These are phyloP conservation scores for Sminthurides aquaticus DNA, from an alignment of 2,888 invertebrate species.

Conservation along the genomic window DNA sequence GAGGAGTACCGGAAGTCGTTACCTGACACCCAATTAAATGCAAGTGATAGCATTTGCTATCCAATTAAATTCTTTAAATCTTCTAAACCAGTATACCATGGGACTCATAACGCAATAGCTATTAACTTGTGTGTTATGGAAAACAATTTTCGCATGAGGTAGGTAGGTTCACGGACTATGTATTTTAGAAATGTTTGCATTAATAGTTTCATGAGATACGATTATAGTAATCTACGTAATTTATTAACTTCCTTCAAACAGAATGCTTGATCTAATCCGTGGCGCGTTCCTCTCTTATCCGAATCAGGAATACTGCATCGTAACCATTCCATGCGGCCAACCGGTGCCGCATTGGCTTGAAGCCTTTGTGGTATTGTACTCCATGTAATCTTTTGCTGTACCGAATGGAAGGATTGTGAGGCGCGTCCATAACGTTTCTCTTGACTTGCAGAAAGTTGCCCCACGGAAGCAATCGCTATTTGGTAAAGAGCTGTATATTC, in stretches of 20 bases:
- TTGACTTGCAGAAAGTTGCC: constrained; percentile 20
- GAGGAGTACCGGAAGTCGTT: too few relatives aligned
- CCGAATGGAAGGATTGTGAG: too few relatives aligned
- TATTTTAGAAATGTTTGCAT: too few relatives aligned
- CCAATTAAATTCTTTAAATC: background rate
- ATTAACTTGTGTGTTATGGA: constrained; percentile 57
- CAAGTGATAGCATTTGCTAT: background rate
- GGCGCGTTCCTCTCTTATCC: constrained; percentile 62
- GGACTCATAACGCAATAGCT: constrained; percentile 56
- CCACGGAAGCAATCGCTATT: constrained; percentile 29
- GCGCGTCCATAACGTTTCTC: background rate
- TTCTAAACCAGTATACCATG: constrained; percentile 43
- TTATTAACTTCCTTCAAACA: too few relatives aligned
- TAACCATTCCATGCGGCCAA: constrained; percentile 54
- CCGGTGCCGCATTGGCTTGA: constrained; percentile 54
- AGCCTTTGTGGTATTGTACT: constrained; percentile 54
- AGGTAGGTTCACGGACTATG: too few relatives aligned
- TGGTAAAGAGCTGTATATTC: constrained; percentile 31
- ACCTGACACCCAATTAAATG: too few relatives aligned
- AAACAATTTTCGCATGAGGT: constrained; percentile 53
- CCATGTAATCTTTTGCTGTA: background rate
- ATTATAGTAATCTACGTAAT: too few relatives aligned
- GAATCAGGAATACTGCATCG: constrained; percentile 57
- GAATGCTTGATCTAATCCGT: constrained; percentile 54
- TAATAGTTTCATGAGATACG: too few relatives aligned